Evolutionary conservation across 2,888 invertebrate genomes (phyloP), one percentile per base, ranked within the genome.

Genomic region (Pinctada fucata): DNA sequence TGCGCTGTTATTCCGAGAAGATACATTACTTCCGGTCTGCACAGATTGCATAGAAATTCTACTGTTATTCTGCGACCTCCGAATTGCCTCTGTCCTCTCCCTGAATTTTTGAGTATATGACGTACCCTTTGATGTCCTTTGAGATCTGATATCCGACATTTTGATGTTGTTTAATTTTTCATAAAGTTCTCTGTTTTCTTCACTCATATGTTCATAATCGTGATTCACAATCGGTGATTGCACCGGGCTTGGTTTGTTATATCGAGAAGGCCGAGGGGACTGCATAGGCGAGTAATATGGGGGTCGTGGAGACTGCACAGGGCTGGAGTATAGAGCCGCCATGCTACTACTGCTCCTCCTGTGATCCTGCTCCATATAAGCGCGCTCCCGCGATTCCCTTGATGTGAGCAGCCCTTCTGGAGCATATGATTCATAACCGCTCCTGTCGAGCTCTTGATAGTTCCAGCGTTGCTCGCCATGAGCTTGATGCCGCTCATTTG

Each of bases 401-500:
- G 58, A 58, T 13, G 58, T 58, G 8, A 10, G 58, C 6, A 58
- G 6, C 58, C 13, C 58, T 0, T 6, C 8, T 58, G 58, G 58
- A 58, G 13, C 58, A 58, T 58, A 58, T 58, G 58, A 6, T 10
- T 58, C 58, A 58, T 58, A 58, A 6, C 58, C 58, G 13, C 58
- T 58, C 13, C 58, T 6, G 8, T 58, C 58, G 13, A 58, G 58
- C 58, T 58, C 58, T 13, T 58, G 58, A 58, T 10, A 58, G 13
- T 58, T 58, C 58, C 58, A 13, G 58, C 72, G 67, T 47, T 65
- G 72, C 10, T 66, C 76, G 8, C 50, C 45, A 51, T 72, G 66
- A 3, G 16, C 45, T 16, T n/a, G 4, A 66, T 65, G 50, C n/a
- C 66, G 71, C 48, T 77, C 76, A n/a, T 70, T 66, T n/a, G 72